Evolutionary conservation across 2,797 vertebrate genomes (phyloP).

Genomic region (Neosilurus hyrtlii): DNA sequence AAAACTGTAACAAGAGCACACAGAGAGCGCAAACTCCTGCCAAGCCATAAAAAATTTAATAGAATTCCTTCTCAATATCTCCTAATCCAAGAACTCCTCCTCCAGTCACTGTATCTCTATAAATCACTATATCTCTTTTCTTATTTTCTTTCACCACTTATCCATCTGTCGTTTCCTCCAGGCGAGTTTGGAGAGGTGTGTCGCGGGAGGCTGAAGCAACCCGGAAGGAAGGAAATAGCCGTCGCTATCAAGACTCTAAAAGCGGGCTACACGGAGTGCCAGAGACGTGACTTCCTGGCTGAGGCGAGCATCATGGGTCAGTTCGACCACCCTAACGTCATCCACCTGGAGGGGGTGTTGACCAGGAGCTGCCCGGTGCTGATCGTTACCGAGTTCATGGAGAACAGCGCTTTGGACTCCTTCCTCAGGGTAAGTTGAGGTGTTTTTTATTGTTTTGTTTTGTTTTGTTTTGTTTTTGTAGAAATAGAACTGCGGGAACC

Average conservation of each 20-base stretch:
- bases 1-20: background rate
- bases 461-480: too few relatives aligned
- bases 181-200: conserved; percentile 98
- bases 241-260: conserved; percentile 98
- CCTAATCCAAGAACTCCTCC: conserved; percentile 16
- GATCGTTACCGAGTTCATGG: conserved; percentile 99
- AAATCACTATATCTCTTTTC: conserved; percentile 4
- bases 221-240: conserved; percentile 87
- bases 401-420: conserved; percentile 95
- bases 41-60: too few relatives aligned
- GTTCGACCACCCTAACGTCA: conserved; percentile 98
- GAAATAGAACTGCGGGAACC: background rate
- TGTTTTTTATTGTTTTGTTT: background rate
- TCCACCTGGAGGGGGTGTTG: conserved; percentile 94
- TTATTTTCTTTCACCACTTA: conserved; percentile 31
- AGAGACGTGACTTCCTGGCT: conserved; percentile 93
- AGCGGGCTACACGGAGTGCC: conserved; percentile 93
- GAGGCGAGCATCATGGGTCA: conserved; percentile 99
- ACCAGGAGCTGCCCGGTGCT: conserved; percentile 97
- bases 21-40: too few relatives aligned
- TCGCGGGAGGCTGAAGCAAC: conserved; percentile 91
- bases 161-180: conserved; percentile 57
- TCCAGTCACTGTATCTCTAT: background rate
- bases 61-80: background rate
- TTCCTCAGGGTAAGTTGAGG: conserved; percentile 88